Evolutionary conservation across 2,888 invertebrate genomes (phyloP).

Genomic region (Shargacucullia verbasci): DNA sequence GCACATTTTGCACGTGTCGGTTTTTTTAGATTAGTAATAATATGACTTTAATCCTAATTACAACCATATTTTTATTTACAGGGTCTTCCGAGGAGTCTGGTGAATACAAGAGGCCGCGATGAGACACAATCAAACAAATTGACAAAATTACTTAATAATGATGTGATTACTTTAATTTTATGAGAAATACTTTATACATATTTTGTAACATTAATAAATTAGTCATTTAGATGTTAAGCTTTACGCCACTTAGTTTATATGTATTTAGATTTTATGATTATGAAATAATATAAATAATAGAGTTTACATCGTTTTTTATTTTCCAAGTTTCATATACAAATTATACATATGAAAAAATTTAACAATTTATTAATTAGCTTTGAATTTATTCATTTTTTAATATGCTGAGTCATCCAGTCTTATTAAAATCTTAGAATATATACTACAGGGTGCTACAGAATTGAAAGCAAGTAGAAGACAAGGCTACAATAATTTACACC

Average conservation of each 20-base stretch:
- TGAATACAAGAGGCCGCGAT: constrained; percentile 85
- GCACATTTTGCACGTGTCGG: no score
- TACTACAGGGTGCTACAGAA: no score
- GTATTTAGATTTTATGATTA: constrained; percentile 64
- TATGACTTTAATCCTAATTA: no score
- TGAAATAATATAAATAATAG: constrained; percentile 69
- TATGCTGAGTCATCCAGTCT: no score
- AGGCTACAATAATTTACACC: no score
- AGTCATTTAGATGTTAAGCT: constrained; percentile 84
- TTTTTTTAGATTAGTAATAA: no score
- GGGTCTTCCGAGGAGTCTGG: constrained; percentile 86
- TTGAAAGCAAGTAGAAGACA: no score
- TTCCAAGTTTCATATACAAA: no score
- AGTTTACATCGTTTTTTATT: constrained; percentile 48
- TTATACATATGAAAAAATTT: no score
- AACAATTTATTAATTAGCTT: no score
- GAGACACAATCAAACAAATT: constrained; percentile 58
- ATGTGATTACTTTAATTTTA: constrained; percentile 82
- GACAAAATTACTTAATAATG: constrained; percentile 78
- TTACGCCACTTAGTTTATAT: constrained; percentile 67
- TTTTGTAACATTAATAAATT: constrained; percentile 74
- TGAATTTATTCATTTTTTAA: no score
- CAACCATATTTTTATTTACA: constrained; percentile 54
- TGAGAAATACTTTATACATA: constrained; percentile 65
- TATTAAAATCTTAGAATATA: no score